phyloP scores from a whole-genome alignment of 2,797 vertebrate genomes.

The Martes flavigula region DNA sequence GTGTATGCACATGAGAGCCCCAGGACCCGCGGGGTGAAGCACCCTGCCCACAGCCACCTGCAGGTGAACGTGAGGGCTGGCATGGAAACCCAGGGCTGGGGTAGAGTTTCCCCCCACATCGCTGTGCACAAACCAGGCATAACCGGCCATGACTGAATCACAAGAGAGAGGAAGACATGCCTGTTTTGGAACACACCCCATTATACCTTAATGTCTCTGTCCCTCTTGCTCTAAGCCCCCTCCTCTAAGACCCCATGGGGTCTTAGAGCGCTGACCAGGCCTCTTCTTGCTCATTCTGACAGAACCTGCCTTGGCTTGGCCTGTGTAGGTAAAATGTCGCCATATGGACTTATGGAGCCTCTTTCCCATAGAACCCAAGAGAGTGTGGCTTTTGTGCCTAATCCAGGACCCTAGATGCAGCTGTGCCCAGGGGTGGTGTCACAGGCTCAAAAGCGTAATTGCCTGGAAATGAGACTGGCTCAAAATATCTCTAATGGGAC shows the following conservation, averaged over 20 bases:
- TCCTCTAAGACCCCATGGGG: neutral
- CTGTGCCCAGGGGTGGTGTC: constrained; percentile 86
- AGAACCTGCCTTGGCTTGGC: neutral
- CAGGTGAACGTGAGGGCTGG: neutral
- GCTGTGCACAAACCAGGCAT: too few relatives aligned
- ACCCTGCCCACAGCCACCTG: neutral
- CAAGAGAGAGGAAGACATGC: neutral
- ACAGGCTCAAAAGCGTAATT: constrained; percentile 85
- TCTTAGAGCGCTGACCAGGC: neutral
- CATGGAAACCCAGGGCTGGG: neutral
- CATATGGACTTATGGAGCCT: neutral
- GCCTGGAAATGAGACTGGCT: constrained; percentile 84
- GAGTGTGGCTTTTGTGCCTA: constrained; percentile 78
- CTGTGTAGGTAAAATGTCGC: constrained; percentile 23
- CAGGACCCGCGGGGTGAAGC: neutral
- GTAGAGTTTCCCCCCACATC: fast-evolving
- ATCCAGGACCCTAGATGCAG: constrained; percentile 70
- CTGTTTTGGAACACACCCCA: neutral
- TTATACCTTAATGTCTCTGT: too few relatives aligned
- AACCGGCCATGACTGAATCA: neutral
- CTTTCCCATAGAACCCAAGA: constrained; percentile 66
- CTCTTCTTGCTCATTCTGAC: neutral
- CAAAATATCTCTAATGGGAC: constrained; percentile 93
- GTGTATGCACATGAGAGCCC: neutral
- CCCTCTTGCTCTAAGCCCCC: neutral